Percentiles rank a stretch among this genome's conserved stretches.
phyloP scores from a whole-genome alignment of 2,113 vertebrate species.

The Rhodinocichla rosea region DNA sequence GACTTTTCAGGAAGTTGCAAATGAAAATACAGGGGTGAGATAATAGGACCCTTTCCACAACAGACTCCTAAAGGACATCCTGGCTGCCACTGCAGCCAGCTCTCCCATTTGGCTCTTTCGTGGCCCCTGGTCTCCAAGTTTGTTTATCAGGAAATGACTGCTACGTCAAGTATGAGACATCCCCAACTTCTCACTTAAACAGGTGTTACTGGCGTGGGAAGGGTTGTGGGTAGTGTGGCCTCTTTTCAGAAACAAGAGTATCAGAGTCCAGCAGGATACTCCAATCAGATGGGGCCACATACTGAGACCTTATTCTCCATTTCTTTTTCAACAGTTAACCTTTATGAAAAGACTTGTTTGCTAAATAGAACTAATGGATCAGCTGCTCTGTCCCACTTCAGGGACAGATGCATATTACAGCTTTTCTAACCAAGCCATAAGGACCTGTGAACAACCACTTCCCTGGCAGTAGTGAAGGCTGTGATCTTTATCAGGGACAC shows the following conservation, averaged over 20 bases:
- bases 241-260: not conserved
- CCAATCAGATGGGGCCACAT: not conserved
- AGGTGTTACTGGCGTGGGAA: not conserved
- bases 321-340: not conserved
- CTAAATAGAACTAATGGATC: not conserved
- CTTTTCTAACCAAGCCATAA: not conserved
- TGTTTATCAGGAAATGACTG: not conserved
- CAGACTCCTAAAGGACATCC: not conserved
- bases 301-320: not conserved
- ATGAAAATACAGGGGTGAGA: not conserved
- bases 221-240: not conserved
- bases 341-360: not conserved
- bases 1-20: not conserved
- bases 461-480: not conserved
- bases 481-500: not conserved
- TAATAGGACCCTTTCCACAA: not conserved
- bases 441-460: not conserved
- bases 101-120: not conserved
- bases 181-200: not conserved
- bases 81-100: not conserved
- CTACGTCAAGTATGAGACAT: not conserved
- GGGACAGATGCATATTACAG: not conserved
- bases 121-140: not conserved
- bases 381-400: not conserved
- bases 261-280: not conserved